These are phyloP conservation scores for Octopus bimaculoides DNA, from an alignment of 1,140 invertebrate species.

Conservation along the genomic window DNA sequence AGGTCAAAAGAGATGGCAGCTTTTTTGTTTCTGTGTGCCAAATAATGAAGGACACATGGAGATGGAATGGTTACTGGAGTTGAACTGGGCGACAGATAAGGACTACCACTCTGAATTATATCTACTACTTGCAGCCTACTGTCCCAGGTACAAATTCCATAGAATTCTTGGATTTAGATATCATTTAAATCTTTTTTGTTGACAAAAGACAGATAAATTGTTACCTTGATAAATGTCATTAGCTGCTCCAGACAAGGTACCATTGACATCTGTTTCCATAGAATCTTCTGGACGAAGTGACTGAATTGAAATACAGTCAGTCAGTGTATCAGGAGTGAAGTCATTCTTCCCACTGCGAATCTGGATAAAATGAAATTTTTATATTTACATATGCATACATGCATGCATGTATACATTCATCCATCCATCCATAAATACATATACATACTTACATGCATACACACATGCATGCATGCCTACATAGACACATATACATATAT, in stretches of 20 bases:
- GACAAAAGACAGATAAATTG: too few species aligned
- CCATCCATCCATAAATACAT: neutral
- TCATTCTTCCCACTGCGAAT: neutral
- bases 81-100: too few species aligned
- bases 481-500: neutral
- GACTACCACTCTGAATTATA: too few species aligned
- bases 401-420: neutral
- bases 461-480: neutral
- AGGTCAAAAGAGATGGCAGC: too few species aligned
- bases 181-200: too few species aligned
- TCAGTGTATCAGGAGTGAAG: conserved; percentile 34
- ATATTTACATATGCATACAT: neutral
- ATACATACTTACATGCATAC: neutral
- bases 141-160: too few species aligned
- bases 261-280: conserved; percentile 34
- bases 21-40: too few species aligned
- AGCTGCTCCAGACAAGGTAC: conserved; percentile 23
- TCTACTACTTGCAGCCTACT: too few species aligned
- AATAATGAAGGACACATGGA: too few species aligned
- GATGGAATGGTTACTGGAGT: too few species aligned
- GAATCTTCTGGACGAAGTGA: conserved; percentile 37
- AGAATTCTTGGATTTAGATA: too few species aligned
- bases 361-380: neutral
- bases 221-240: too few species aligned
- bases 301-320: conserved; percentile 47